Evolutionary conservation across 2,888 invertebrate species (phyloP).

Genomic region (Drosophila prolongata): DNA sequence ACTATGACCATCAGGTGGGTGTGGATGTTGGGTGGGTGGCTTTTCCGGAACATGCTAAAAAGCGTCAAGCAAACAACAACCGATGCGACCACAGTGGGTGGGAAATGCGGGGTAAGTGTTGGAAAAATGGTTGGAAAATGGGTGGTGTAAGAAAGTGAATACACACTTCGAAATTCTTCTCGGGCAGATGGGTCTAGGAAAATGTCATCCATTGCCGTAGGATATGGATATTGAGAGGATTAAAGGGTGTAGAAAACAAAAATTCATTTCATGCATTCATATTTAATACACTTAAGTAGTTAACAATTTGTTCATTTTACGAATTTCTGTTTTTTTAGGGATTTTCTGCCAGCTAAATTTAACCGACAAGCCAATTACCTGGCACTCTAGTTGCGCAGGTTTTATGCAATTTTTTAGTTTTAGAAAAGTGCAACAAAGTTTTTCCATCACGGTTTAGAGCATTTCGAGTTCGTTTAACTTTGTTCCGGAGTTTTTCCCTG

Average conservation of each 20-base stretch:
- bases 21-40: slow-evolving; percentile 5
- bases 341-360: not conserved
- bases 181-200: slow-evolving; percentile 14
- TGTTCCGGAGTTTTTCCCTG: slow-evolving; percentile 13
- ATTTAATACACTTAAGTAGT: no score
- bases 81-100: slow-evolving; percentile 18
- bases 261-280: no score
- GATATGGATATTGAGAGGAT: not conserved
- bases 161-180: slow-evolving; percentile 27
- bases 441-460: slow-evolving; percentile 14
- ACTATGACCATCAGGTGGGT: slow-evolving; percentile 29
- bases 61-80: slow-evolving; percentile 30
- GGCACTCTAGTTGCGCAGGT: not conserved
- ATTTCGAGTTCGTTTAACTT: slow-evolving; percentile 31
- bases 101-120: not conserved
- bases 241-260: no score
- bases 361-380: not conserved
- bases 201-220: slow-evolving; percentile 14
- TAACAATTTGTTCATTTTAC: no score
- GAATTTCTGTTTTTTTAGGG: not conserved
- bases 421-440: slow-evolving; percentile 12
- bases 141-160: not conserved
- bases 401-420: slow-evolving; percentile 12
- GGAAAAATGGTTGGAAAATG: not conserved
- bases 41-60: slow-evolving; percentile 41